These are phyloP conservation scores for Castor canadensis DNA, from an alignment of 2,113 vertebrate genomes.

Conservation along the genomic window DNA sequence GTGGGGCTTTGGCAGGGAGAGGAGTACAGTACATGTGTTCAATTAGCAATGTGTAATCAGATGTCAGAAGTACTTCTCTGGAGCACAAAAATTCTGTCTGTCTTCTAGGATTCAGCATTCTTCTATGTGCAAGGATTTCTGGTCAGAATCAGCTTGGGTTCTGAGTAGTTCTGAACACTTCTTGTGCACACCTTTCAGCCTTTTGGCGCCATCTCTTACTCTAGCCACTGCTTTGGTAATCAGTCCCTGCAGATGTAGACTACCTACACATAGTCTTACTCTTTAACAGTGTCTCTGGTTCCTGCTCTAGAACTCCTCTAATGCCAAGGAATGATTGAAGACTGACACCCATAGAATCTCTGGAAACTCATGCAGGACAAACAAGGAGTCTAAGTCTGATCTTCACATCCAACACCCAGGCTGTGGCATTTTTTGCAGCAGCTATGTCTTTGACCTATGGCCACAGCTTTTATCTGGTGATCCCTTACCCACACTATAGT, in stretches of 20 bases:
- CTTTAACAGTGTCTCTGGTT: background rate
- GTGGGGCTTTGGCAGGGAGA: background rate
- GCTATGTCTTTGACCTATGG: background rate
- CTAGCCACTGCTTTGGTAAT: background rate
- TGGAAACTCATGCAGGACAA: background rate
- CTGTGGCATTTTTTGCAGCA: background rate
- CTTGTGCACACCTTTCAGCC: background rate
- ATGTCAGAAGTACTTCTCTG: background rate
- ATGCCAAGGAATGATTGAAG: background rate
- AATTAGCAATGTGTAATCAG: constrained; percentile 17
- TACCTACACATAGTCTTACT: background rate
- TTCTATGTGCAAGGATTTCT: background rate
- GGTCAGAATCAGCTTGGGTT: background rate
- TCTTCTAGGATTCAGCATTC: background rate
- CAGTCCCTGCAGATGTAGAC: background rate
- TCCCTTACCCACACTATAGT: background rate
- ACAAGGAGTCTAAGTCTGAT: background rate
- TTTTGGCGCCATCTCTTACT: background rate
- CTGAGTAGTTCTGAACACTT: background rate
- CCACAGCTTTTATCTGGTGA: background rate
- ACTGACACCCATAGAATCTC: background rate
- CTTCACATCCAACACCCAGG: background rate
- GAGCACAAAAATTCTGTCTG: background rate
- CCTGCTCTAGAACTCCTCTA: background rate
- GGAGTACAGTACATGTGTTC: background rate